A percentile compares a stretch with the other conserved stretches of the same genome.
Evolutionary conservation across 2,797 vertebrate species (phyloP).

Genomic region (Cyclura pinguis): DNA sequence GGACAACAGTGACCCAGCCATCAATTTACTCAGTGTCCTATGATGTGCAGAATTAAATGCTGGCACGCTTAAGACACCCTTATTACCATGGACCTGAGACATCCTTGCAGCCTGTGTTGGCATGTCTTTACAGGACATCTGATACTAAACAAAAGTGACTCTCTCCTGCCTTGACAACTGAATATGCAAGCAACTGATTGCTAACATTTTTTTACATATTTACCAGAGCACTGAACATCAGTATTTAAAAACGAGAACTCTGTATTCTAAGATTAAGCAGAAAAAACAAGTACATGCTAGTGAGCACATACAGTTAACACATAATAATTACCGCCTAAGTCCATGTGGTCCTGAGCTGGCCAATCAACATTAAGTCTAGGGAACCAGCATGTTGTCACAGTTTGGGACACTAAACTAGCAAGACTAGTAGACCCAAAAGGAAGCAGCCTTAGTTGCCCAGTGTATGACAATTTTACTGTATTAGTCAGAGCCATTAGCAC

Average conservation of each 20-base stretch:
- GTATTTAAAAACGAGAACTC: not conserved
- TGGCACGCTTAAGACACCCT: not conserved
- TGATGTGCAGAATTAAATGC: not conserved
- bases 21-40: not conserved
- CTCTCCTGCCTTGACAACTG: not conserved
- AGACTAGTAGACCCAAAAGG: not conserved
- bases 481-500: not conserved
- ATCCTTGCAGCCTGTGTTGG: not conserved
- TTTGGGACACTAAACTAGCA: not conserved
- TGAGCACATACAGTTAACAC: not conserved
- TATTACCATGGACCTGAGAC: constrained; percentile 2
- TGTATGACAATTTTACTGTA: not conserved
- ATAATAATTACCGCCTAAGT: not conserved
- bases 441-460: not conserved
- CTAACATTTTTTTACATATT: not conserved
- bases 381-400: not conserved
- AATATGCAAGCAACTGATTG: not conserved
- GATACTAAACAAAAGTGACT: constrained; percentile 13
- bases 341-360: not conserved
- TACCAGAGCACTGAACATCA: not conserved
- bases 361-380: not conserved
- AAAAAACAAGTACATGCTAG: not conserved
- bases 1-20: not conserved
- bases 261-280: not conserved
- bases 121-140: constrained; percentile 16